A percentile compares a stretch with the other conserved stretches of the same genome.
These are phyloP conservation scores for Rhyacophila brunnea DNA, from an alignment of 1,140 invertebrate genomes.

Conservation along the genomic window DNA sequence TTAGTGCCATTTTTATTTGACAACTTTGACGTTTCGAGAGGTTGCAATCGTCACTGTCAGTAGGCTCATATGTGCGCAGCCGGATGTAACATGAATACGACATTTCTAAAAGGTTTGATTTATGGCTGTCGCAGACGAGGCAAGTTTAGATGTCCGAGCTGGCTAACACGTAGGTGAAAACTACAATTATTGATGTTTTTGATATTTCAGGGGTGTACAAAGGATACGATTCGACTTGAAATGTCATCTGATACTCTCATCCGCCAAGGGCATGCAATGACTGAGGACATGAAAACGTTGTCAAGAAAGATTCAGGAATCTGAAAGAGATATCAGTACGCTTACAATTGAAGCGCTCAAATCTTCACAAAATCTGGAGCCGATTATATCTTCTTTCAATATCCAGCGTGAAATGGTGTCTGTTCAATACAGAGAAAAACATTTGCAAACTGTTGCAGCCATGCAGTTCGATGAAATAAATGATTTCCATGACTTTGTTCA, in stretches of 20 bases:
- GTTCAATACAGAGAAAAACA: constrained; percentile 39
- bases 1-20: too few relatives aligned
- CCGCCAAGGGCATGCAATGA: constrained; percentile 15
- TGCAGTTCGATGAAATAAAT: constrained; percentile 40
- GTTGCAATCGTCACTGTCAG: too few relatives aligned
- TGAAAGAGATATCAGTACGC: constrained; percentile 7
- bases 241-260: constrained; percentile 16
- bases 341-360: constrained; percentile 1
- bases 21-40: neutral
- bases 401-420: constrained; percentile 39
- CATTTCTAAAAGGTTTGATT: too few relatives aligned
- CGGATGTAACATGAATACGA: neutral
- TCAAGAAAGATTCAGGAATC: constrained; percentile 2
- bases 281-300: constrained; percentile 11
- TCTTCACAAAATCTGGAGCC: neutral
- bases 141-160: too few relatives aligned
- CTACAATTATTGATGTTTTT: neutral
- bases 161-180: neutral
- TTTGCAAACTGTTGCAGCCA: constrained; percentile 6
- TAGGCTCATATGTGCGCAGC: too few relatives aligned
- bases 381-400: constrained; percentile 18
- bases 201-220: constrained; percentile 16
- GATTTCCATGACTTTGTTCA: constrained; percentile 44
- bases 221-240: constrained; percentile 11
- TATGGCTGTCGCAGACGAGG: too few relatives aligned